Base-by-base conservation (phyloP, 2,888 invertebrate genomes). In the Polia nebulosa region DNA sequence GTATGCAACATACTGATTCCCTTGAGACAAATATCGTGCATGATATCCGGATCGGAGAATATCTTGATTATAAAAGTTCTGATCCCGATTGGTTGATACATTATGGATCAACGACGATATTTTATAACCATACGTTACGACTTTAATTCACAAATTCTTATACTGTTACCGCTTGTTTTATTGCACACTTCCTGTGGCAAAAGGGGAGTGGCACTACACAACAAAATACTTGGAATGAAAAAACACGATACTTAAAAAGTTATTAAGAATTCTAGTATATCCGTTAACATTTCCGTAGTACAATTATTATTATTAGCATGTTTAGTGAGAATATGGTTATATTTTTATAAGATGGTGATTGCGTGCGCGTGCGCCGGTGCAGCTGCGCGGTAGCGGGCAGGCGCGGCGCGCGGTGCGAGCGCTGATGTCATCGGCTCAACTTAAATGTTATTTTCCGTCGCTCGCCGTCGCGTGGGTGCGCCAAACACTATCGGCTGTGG, bases 351-450 rank as follows among this genome's bases (percentile, higher is more conserved):
- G 69, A 76, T 76, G 75, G 70, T 82, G 85, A 85, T 86, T 85
- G 87, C 87, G 89, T 89, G 87, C 85, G 88, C 85, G 87, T 85
- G 87, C 86, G 78, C 76, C 61, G 66, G 67, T 87, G 87, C 89
- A 88, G 88, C 88, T 83, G 82, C 63, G 87, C 90, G 89, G 93
- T 91, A 90, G 93, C 94, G 86, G 93, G 94, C 90, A 93, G 93
- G 91, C 91, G 65, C 77, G 68, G 83, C 60, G 92, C 90, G 78
- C 63, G 68, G 83, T 58, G 92, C 90, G 77, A 63, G 87, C 87
- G 93, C 92, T 95, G 95, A 95, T 95, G 95, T 95, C 95, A 95
- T 95, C 95, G 92, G 88, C 90, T 90, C 91, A 86, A 88, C 90
- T 90, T 92, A 93, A 93, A 94, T 93, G 94, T 93, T 94, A 93